Base-by-base conservation (phyloP, 2,888 invertebrate genomes). In the Orchesellides sinensis region DNA sequence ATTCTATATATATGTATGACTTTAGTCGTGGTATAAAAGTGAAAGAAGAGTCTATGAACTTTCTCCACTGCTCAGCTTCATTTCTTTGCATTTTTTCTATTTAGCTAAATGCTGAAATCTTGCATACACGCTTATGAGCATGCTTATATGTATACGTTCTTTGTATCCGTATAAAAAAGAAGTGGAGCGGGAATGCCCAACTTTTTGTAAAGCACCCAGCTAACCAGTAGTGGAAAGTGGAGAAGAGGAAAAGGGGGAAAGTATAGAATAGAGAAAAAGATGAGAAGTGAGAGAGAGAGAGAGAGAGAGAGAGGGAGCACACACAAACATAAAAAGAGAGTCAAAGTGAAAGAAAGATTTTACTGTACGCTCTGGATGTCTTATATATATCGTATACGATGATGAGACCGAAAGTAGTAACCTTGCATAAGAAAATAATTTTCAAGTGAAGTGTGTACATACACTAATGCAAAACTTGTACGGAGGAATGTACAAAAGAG, bases 241-340 rank as follows among this genome's bases (percentile, higher is more conserved):
- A 59, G 65, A 45, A 35, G 14, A 61, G 19, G 3, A 35, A 61
- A 35, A 61, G 32, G 61, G 21, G 35, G n/a, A 61, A 61, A 61
- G 32, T n/a, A 49, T 49, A 17, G 61, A 29, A 23, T 10, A 21
- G 56, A 27, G 52, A 21, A 17, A 21, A 12, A 32, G 32, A 61
- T 14, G 35, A 32, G 35, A 61, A 61, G 61, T 19, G 19, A 40
- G 40, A 40, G n/a, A 40, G 19, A 52, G 19, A 52, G 21, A 52
- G 52, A 52, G 52, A 10, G n/a, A n/a, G n/a, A n/a, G n/a, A n/a
- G n/a, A n/a, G n/a, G 19, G 52, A 21, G 17, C 21, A 52, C 52
- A 52, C 17, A 21, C 17, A 1, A 52, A 49, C n/a, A 17, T n/a
- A 10, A 8, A 21, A 17, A 21, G 52, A n/a, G 1, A 52, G 17